phyloP scores from a whole-genome alignment of 2,888 invertebrate species.

The Latrodectus elegans region DNA sequence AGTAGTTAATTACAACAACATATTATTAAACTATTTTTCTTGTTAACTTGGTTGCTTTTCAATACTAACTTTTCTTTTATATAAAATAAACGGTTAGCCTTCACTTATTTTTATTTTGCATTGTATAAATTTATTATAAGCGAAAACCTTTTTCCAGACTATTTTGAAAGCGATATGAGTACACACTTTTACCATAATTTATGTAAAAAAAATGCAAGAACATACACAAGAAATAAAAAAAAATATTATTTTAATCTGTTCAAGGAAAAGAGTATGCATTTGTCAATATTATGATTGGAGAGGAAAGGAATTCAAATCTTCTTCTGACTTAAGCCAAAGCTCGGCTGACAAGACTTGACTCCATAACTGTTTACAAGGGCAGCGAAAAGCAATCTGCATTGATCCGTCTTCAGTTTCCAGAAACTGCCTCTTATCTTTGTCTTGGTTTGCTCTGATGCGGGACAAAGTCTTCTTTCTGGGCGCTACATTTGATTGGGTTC shows the following conservation, averaged over 20 bases:
- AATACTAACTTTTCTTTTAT: no score
- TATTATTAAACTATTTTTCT: no score
- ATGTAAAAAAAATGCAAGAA: background rate
- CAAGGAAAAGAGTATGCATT: constrained; percentile 3
- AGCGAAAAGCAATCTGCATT: constrained; percentile 45
- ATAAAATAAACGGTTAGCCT: no score
- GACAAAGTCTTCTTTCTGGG: constrained; percentile 4
- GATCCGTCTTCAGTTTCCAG: constrained; percentile 24
- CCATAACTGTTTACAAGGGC: constrained; percentile 10
- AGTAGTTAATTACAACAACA: no score
- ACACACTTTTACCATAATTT: no score
- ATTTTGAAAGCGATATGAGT: no score
- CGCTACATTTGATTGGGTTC: constrained; percentile 37
- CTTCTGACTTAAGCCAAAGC: constrained; percentile 12
- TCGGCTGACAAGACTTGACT: background rate
- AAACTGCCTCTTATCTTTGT: constrained; percentile 18
- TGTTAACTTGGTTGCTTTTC: no score
- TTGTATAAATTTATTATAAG: no score
- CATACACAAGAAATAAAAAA: constrained; percentile 10
- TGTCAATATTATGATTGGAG: constrained; percentile 41
- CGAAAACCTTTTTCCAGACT: no score
- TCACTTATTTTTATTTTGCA: no score
- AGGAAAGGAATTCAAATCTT: constrained; percentile 37
- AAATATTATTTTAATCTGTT: constrained; percentile 23
- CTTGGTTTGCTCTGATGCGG: constrained; percentile 18